Evolutionary conservation across 2,888 invertebrate genomes (phyloP), one percentile per base, ranked within the genome.

Genomic region (Plagiodera versicolora): DNA sequence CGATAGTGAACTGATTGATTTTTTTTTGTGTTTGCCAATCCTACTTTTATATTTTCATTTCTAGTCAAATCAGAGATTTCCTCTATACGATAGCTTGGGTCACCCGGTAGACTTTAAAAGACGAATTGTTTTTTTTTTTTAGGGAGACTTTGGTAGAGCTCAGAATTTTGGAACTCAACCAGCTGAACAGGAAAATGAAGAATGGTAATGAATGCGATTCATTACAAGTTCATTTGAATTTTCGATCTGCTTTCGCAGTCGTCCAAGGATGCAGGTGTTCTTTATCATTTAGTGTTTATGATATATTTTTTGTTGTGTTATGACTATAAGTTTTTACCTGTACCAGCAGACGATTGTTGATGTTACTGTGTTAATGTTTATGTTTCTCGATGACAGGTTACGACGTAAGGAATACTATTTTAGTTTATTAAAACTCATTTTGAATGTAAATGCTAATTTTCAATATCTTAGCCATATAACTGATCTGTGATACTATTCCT

Each of bases 101-200:
- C n/a, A n/a, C n/a, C n/a, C n/a, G n/a, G n/a, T n/a, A n/a, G n/a
- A n/a, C n/a, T n/a, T n/a, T n/a, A n/a, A n/a, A n/a, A n/a, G n/a
- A n/a, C n/a, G n/a, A n/a, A 32, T 32, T 2, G 11, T 54, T 58
- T 60, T 52, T 67, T 68, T 18, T 55, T 74, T 67, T 63, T 62
- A 67, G 74, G 72, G 72, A 44, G 70, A 74, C 57, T 69, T 72
- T 57, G 74, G 76, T n/a, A 66, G 64, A 45, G 75, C 71, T 3
- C 72, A 73, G 46, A 67, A 73, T 48, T 71, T 69, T 16, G 46
- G 54, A 54, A 56, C 63, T 18, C 60, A 67, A 52, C 70, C 71
- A 10, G 81, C 81, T 11, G 76, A 80, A 39, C 84, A 85, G 67
- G 83, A 82, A 0, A 84, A 85, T 6, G 86, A 86, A 66, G 81